These are phyloP conservation scores for Tapera naevia DNA, from an alignment of 2,797 vertebrate genomes.

Conservation along the genomic window DNA sequence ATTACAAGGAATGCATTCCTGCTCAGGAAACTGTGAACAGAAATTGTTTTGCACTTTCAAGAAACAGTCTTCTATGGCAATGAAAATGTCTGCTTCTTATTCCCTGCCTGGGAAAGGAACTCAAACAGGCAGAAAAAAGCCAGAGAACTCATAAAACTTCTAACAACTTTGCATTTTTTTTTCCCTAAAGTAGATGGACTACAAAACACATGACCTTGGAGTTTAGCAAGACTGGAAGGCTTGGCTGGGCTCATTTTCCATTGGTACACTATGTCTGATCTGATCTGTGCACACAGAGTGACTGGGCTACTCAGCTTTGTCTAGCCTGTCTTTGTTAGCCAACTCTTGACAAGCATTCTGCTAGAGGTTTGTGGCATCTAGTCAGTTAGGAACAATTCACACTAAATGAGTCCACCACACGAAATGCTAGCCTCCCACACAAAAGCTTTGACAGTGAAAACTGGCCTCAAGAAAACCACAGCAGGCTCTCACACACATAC, in stretches of 20 bases:
- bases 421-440: not conserved
- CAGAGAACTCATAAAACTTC: not conserved
- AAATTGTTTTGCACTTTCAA: not conserved
- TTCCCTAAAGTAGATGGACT: not conserved
- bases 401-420: slow-evolving; percentile 17
- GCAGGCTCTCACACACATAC: not conserved
- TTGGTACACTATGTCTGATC: not conserved
- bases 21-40: not conserved
- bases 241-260: not conserved
- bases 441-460: not conserved
- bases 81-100: not conserved
- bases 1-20: not conserved
- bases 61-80: not conserved
- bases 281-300: not conserved
- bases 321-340: not conserved
- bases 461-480: not conserved
- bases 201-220: not conserved
- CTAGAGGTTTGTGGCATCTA: not conserved
- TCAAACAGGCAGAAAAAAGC: not conserved
- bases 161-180: not conserved
- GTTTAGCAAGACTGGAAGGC: not conserved
- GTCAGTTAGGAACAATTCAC: not conserved
- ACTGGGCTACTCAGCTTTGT: not conserved
- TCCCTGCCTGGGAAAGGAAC: not conserved
- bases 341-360: not conserved